Percentiles rank a stretch among this genome's conserved stretches.
Conservation (phyloP, 1,140 invertebrate genomes). For the Drosophila nasuta region DNA sequence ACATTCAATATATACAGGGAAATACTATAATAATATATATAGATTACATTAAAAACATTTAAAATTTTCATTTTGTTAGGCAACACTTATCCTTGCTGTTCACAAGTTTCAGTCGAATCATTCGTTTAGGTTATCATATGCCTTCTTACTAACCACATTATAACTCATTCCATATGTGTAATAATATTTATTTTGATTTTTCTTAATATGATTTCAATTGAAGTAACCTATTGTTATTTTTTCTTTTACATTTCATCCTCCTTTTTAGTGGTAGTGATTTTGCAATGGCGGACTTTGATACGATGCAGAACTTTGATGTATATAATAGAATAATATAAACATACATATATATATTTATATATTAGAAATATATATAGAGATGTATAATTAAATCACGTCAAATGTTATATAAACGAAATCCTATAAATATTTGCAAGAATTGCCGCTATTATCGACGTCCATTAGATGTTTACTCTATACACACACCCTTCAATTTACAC, state of each 20-base stretch:
- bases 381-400: conserved; percentile 27
- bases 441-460: conserved; percentile 56
- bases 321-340: conserved; percentile 58
- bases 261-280: conserved; percentile 76
- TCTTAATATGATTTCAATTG: conserved; percentile 9
- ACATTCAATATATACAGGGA: neutral
- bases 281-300: conserved; percentile 75
- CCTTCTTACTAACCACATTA: conserved; percentile 25
- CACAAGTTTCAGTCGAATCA: neutral
- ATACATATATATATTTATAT: conserved; percentile 45
- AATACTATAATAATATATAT: neutral
- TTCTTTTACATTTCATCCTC: conserved; percentile 42
- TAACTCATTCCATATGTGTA: conserved; percentile 8
- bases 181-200: conserved; percentile 26
- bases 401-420: conserved; percentile 38
- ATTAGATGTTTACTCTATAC: conserved; percentile 47
- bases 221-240: conserved; percentile 39
- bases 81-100: neutral
- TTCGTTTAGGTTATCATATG: conserved; percentile 5
- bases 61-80: neutral
- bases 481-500: conserved; percentile 36
- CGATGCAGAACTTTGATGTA: conserved; percentile 73
- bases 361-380: conserved; percentile 26
- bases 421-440: conserved; percentile 49
- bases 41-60: conserved; percentile 1